Percentiles rank a stretch among this genome's conserved stretches.
Evolutionary conservation across 2,113 vertebrate species (phyloP).

Genomic region (Pelmatolapia mariae): DNA sequence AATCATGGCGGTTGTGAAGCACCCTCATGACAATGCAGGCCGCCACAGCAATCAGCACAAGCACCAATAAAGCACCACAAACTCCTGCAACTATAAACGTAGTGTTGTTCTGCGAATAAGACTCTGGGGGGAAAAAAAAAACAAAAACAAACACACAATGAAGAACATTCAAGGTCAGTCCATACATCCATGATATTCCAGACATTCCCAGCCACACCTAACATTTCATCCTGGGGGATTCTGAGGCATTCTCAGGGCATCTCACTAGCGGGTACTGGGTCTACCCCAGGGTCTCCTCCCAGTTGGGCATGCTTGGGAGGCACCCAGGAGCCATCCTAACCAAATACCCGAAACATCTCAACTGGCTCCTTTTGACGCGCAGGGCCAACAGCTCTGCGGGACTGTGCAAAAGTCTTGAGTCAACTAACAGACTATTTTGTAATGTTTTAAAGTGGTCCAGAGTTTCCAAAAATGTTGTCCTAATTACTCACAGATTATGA

Average conservation of each 20-base stretch:
- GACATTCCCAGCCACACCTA: not conserved
- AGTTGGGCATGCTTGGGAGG: not conserved
- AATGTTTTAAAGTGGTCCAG: not conserved
- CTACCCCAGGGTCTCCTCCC: not conserved
- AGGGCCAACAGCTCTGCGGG: not conserved
- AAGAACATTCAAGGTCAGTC: not conserved
- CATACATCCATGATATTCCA: not conserved
- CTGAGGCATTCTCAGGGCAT: not conserved
- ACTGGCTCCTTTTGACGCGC: not conserved
- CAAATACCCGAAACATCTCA: not conserved
- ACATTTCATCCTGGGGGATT: not conserved
- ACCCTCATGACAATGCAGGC: slow-evolving; percentile 79
- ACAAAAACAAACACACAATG: not conserved
- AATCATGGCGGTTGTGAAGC: slow-evolving; percentile 78
- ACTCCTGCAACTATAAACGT: slow-evolving; percentile 78
- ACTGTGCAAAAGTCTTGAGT: not conserved
- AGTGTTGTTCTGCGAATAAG: slow-evolving; percentile 55
- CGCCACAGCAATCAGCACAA: slow-evolving; percentile 75
- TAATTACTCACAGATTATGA: not conserved
- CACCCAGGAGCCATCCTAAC: not conserved
- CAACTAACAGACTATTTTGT: not conserved
- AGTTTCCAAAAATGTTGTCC: not conserved
- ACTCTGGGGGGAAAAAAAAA: slow-evolving; percentile 28
- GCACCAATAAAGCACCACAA: slow-evolving; percentile 75
- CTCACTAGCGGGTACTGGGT: not conserved